Conservation (phyloP, 1,140 invertebrate genomes). For the Drosophila kurseongensis region DNA sequence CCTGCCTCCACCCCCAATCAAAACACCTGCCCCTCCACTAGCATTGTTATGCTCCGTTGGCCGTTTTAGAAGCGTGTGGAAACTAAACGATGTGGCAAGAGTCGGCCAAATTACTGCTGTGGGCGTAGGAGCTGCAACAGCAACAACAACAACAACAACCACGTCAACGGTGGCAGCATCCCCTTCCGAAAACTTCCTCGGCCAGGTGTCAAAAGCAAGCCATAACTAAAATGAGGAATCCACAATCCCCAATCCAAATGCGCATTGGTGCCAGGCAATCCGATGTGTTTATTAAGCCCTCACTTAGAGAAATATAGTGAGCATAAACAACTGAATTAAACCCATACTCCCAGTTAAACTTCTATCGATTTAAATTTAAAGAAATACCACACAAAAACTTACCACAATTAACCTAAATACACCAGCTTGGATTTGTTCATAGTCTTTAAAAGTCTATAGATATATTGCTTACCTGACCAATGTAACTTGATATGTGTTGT, state of each 20-base stretch:
- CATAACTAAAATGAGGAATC: slow-evolving; percentile 22
- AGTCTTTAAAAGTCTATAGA: neutral
- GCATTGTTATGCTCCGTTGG: slow-evolving; percentile 37
- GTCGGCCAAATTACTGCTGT: slow-evolving; percentile 45
- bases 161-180: neutral
- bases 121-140: slow-evolving; percentile 40
- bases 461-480: neutral
- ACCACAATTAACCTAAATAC: neutral
- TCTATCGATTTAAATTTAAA: neutral
- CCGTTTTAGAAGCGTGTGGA: slow-evolving; percentile 48
- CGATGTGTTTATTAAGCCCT: slow-evolving; percentile 54
- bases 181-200: slow-evolving; percentile 39
- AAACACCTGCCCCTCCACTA: slow-evolving; percentile 1
- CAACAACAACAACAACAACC: slow-evolving; percentile 4
- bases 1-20: slow-evolving; percentile 2
- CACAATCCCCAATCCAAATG: slow-evolving; percentile 33
- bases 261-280: slow-evolving; percentile 42
- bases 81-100: slow-evolving; percentile 53
- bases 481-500: neutral
- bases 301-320: slow-evolving; percentile 8
- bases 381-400: neutral
- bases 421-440: neutral
- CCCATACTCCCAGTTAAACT: too few species aligned
- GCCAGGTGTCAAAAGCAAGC: slow-evolving; percentile 51
- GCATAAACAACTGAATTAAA: too few species aligned